These are phyloP conservation scores for Microcebus murinus DNA, from an alignment of 2,113 vertebrate genomes.

Conservation along the genomic window DNA sequence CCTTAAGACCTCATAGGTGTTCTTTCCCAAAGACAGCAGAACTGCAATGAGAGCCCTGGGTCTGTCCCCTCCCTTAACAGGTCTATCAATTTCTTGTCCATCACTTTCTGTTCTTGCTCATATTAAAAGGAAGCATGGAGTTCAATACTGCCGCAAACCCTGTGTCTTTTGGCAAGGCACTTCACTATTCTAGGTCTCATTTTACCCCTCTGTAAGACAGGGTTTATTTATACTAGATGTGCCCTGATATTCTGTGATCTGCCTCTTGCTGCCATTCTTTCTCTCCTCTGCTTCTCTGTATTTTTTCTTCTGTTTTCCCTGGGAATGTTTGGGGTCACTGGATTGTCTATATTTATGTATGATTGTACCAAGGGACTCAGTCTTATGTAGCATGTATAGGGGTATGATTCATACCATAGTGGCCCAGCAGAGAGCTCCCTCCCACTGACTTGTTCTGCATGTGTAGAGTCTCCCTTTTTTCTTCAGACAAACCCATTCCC, in stretches of 20 bases:
- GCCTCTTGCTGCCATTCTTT: background rate
- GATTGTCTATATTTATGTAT: conserved; percentile 41
- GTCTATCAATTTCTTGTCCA: background rate
- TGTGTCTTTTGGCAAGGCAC: background rate
- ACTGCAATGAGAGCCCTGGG: background rate
- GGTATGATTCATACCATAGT: background rate
- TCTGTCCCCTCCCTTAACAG: background rate
- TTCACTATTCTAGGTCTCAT: background rate
- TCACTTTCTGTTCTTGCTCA: background rate
- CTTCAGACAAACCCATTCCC: background rate
- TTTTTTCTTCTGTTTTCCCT: conserved; percentile 18
- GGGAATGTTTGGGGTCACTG: background rate
- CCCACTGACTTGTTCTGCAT: conserved; percentile 31
- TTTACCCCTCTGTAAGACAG: background rate
- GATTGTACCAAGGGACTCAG: conserved; percentile 43
- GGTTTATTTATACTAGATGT: background rate
- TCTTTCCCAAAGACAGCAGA: background rate
- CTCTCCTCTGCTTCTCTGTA: background rate
- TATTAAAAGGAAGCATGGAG: background rate
- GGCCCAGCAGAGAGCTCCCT: background rate
- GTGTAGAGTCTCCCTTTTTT: conserved; percentile 10
- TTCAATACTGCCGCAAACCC: background rate
- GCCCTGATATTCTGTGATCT: background rate
- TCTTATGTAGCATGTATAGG: conserved; percentile 68
- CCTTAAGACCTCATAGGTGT: background rate